Evolutionary conservation across 1,140 invertebrate genomes (phyloP).

Genomic region (Macrobrachium rosenbergii): DNA sequence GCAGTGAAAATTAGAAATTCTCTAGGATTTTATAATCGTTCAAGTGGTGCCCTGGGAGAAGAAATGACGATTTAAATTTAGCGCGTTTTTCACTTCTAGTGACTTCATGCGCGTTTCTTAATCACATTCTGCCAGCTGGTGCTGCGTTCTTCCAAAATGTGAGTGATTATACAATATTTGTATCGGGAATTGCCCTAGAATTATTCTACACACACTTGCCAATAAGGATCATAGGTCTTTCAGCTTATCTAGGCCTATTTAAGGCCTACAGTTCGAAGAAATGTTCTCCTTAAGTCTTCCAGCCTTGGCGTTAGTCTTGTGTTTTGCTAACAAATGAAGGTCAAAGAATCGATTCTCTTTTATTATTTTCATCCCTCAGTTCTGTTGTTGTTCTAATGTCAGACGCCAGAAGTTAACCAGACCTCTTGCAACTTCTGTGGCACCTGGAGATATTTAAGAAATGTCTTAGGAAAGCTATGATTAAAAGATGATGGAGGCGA

Average conservation of each 20-base stretch:
- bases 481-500: no score
- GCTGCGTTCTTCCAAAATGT: background rate
- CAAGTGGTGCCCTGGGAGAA: no score
- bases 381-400: conserved; percentile 38
- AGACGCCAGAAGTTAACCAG: background rate
- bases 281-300: background rate
- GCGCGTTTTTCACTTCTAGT: background rate
- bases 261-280: background rate
- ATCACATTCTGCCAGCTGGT: background rate
- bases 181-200: background rate
- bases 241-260: background rate
- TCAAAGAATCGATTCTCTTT: conserved; percentile 62
- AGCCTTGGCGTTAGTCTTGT: conserved; percentile 48
- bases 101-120: conserved; percentile 36
- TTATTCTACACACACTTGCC: no score
- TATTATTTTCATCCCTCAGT: conserved; percentile 37
- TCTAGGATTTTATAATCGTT: background rate
- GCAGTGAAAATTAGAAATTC: background rate
- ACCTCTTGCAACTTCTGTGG: background rate
- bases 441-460: background rate
- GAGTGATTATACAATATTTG: background rate
- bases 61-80: conserved; percentile 3
- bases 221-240: background rate
- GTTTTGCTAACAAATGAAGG: conserved; percentile 59
- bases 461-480: background rate